Evolutionary conservation across 2,797 vertebrate genomes (phyloP).

Genomic region (Lagocephalus sceleratus): DNA sequence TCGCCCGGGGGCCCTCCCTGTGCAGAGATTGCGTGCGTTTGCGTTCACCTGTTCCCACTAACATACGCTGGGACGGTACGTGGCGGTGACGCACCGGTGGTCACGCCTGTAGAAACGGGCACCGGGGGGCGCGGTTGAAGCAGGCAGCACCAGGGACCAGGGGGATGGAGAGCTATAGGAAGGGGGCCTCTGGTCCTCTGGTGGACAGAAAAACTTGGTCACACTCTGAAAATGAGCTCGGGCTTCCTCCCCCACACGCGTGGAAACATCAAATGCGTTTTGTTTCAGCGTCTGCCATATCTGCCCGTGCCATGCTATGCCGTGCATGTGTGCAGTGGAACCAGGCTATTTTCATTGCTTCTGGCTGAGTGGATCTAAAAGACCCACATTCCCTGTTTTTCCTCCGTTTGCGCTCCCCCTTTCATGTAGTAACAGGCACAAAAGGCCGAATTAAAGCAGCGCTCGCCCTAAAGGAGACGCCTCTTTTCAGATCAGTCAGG

Average conservation of each 20-base stretch:
- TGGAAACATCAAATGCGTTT: constrained; percentile 47
- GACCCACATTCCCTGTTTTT: constrained; percentile 45
- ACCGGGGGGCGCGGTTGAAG: constrained; percentile 3
- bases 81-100: too few relatives aligned
- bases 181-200: constrained; percentile 20
- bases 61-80: too few relatives aligned
- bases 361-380: constrained; percentile 67
- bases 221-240: constrained; percentile 40
- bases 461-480: constrained; percentile 34
- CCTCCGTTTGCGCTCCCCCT: constrained; percentile 43
- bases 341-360: constrained; percentile 60
- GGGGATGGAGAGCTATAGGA: constrained; percentile 14
- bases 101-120: too few relatives aligned
- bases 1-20: too few relatives aligned
- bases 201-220: constrained; percentile 46
- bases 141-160: too few relatives aligned
- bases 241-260: constrained; percentile 44
- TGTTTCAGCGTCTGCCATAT: constrained; percentile 58
- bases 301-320: constrained; percentile 53
- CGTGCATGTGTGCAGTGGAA: constrained; percentile 53
- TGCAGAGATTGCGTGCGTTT: too few relatives aligned
- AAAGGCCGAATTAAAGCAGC: constrained; percentile 57
- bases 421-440: constrained; percentile 63
- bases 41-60: too few relatives aligned
- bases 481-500: constrained; percentile 45